Evolutionary conservation across 2,888 invertebrate genomes (phyloP), one percentile per base, ranked within the genome.

Genomic region (Phaedon cochleariae): DNA sequence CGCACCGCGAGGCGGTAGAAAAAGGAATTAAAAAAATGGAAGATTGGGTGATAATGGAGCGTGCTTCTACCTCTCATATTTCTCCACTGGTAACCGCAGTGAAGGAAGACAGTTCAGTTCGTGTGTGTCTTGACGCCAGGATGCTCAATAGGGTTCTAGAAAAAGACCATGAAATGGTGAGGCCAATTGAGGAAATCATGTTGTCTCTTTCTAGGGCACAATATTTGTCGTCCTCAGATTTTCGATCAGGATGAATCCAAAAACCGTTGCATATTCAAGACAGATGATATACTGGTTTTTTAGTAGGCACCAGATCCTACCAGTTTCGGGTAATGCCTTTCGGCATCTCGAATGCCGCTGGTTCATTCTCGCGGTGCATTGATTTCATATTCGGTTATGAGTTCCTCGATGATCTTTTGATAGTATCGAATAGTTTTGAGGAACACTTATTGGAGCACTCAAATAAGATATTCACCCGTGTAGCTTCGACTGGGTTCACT

Each of bases 231-330:
- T n/a, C n/a, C n/a, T n/a, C n/a, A n/a, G n/a, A n/a, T n/a, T n/a
- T n/a, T n/a, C n/a, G n/a, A n/a, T n/a, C n/a, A n/a, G n/a, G n/a
- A n/a, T 26, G 7, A 5, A 5, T 3, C 4, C 26, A 26, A 26
- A 26, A 5, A 5, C 26, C 26, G 26, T 7, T 26, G 7, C 26
- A 7, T 5, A 3, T 7, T 5, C 4, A 26, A 3, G 3, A 7
- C 7, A 3, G 26, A 26, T 5, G 7, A 26, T 26, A 26, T 26
- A 26, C 26, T 7, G 26, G 26, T 26, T 59, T 53, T 46, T 12
- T 62, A 15, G 17, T 59, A 12, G 60, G 52, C 4, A 18, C 29
- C 9, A n/a, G 49, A 31, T 20, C 48, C 29, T 62, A 45, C 12
- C 18, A 20, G 17, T 49, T 49, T 20, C 17, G 20, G 7, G 49